A percentile compares a stretch with the other conserved stretches of the same genome.
Conservation (phyloP, 1,140 invertebrate genomes). For the Pseudomyrmex flavicornis region DNA sequence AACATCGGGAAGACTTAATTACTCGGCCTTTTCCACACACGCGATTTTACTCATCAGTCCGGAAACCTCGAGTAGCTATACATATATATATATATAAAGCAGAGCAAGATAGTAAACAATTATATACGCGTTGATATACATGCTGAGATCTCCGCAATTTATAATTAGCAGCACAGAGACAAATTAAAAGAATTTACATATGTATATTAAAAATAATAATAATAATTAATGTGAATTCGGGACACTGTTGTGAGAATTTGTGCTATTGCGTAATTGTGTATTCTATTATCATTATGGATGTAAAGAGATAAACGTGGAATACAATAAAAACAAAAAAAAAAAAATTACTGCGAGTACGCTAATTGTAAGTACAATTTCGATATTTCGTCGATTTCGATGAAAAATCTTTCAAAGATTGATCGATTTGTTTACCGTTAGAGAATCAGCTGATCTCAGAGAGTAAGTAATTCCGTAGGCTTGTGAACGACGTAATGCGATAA, state of each 20-base stretch:
- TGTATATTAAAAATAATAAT: background rate
- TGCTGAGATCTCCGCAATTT: no score
- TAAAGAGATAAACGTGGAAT: background rate
- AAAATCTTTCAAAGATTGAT: background rate
- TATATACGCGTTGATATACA: no score
- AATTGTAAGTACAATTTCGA: background rate
- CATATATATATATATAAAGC: background rate
- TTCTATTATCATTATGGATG: no score
- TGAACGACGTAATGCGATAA: conserved; percentile 58
- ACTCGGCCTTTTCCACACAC: conserved; percentile 80
- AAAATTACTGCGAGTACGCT: no score
- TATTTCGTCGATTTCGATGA: background rate
- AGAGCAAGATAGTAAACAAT: no score
- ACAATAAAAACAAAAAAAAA: no score
- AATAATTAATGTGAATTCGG: background rate
- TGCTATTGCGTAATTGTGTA: background rate
- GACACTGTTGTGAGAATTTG: background rate
- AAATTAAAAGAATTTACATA: no score
- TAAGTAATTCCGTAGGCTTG: conserved; percentile 61
- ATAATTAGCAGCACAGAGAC: no score
- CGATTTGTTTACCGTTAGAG: conserved; percentile 57
- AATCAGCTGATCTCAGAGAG: conserved; percentile 19
- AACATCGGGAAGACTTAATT: conserved; percentile 80
- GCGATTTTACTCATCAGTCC: conserved; percentile 82
- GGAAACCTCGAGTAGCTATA: conserved; percentile 72